A percentile compares a stretch with the other conserved stretches of the same genome.
Evolutionary conservation across 2,797 vertebrate species (phyloP).

Genomic region (Diceros bicornis): DNA sequence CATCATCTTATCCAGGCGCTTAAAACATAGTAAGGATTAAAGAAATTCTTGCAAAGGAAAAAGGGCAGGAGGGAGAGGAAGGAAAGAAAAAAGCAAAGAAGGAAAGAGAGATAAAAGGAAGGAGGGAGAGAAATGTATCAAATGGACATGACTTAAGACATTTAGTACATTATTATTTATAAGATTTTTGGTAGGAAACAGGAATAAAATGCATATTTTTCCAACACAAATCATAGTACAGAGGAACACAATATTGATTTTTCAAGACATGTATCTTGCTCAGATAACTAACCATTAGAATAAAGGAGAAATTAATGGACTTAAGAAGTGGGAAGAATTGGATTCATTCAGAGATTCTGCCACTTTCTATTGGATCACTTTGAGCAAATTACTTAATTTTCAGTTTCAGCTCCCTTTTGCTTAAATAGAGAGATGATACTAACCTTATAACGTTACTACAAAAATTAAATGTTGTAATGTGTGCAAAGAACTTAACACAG

Average conservation of each 20-base stretch:
- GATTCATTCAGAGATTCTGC: constrained; percentile 23
- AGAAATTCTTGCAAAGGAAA: background rate
- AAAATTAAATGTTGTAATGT: background rate
- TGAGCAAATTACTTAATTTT: constrained; percentile 29
- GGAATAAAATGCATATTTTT: background rate
- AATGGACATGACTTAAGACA: background rate
- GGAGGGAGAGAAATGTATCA: background rate
- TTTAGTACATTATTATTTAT: background rate
- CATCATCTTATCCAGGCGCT: background rate
- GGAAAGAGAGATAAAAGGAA: background rate
- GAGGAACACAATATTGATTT: background rate
- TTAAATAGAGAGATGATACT: background rate
- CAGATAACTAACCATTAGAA: background rate
- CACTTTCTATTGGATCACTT: background rate
- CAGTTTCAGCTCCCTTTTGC: background rate
- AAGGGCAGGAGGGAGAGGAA: background rate
- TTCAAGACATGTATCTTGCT: background rate
- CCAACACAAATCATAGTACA: background rate
- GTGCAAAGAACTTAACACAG: background rate
- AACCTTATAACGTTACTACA: background rate
- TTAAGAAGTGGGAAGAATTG: background rate
- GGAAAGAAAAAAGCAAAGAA: background rate
- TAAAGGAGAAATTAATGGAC: background rate
- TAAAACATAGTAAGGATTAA: background rate
- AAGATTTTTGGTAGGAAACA: background rate